These are phyloP conservation scores for Cistogaster globosa DNA, from an alignment of 2,888 invertebrate genomes.

Conservation along the genomic window DNA sequence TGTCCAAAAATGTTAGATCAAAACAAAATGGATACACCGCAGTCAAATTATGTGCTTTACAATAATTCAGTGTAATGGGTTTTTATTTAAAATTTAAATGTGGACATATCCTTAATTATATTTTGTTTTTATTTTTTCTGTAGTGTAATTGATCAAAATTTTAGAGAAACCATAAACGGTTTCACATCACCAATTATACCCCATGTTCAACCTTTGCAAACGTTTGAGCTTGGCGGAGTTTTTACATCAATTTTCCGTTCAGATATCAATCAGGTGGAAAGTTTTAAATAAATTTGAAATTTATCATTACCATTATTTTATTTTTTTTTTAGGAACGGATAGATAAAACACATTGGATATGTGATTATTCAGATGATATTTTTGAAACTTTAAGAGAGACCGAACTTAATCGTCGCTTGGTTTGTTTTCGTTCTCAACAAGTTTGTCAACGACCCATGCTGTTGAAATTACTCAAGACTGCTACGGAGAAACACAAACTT, in stretches of 20 bases:
- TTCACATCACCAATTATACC: constrained; percentile 59
- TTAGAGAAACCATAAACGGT: background rate
- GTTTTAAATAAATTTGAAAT: background rate
- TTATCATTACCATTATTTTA: background rate
- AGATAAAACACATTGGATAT: constrained; percentile 75
- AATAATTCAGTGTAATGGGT: constrained; percentile 33
- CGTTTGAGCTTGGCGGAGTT: constrained; percentile 16
- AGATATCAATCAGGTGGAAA: constrained; percentile 60
- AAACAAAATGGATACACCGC: constrained; percentile 43
- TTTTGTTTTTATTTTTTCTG: background rate
- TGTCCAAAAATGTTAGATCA: background rate
- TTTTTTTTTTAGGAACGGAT: constrained; percentile 42
- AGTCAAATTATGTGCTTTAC: constrained; percentile 15
- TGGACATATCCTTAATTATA: background rate
- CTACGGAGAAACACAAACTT: constrained; percentile 75
- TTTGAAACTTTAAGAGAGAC: constrained; percentile 77
- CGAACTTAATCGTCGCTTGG: constrained; percentile 77
- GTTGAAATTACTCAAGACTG: constrained; percentile 75
- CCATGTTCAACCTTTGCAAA: constrained; percentile 22
- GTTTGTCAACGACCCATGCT: constrained; percentile 74
- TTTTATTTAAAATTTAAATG: background rate
- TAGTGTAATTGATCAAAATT: constrained; percentile 27
- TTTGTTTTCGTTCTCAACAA: constrained; percentile 77
- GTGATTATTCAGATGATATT: constrained; percentile 80
- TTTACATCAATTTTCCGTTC: constrained; percentile 48